Evolutionary conservation across 2,888 invertebrate genomes (phyloP).

Genomic region (Holacanthella duospinosa): DNA sequence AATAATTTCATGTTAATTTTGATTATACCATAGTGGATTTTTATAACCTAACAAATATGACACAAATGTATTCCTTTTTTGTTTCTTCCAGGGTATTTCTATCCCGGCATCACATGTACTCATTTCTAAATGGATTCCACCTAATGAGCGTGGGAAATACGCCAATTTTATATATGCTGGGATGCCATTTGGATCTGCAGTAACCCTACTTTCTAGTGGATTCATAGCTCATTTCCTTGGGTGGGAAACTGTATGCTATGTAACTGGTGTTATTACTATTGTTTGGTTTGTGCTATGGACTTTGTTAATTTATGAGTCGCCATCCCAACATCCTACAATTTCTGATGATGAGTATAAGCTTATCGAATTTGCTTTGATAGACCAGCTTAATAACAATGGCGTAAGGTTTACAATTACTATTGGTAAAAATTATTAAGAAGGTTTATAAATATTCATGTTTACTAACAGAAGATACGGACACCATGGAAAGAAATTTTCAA

Average conservation of each 20-base stretch:
- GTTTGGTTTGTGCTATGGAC: slow-evolving; percentile 74
- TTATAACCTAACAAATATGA: not conserved
- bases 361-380: slow-evolving; percentile 28
- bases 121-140: slow-evolving; percentile 24
- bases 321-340: slow-evolving; percentile 61
- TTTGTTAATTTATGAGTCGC: slow-evolving; percentile 60
- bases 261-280: slow-evolving; percentile 66
- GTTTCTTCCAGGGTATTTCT: not conserved
- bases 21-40: no score
- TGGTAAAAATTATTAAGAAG: not conserved
- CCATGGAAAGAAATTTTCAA: slow-evolving; percentile 62
- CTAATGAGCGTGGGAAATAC: slow-evolving; percentile 19
- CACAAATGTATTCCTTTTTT: not conserved
- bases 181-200: slow-evolving; percentile 80
- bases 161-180: slow-evolving; percentile 43
- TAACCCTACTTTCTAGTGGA: slow-evolving; percentile 71
- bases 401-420: no score
- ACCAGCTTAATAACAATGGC: not conserved
- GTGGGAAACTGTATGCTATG: slow-evolving; percentile 79
- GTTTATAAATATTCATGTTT: not conserved
- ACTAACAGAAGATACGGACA: slow-evolving; percentile 14
- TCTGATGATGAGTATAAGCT: slow-evolving; percentile 60
- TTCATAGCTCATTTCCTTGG: slow-evolving; percentile 70
- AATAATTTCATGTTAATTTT: no score
- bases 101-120: slow-evolving; percentile 21